Evolutionary conservation across 2,888 invertebrate species (phyloP).

Genomic region (Drosophila percnosoma): DNA sequence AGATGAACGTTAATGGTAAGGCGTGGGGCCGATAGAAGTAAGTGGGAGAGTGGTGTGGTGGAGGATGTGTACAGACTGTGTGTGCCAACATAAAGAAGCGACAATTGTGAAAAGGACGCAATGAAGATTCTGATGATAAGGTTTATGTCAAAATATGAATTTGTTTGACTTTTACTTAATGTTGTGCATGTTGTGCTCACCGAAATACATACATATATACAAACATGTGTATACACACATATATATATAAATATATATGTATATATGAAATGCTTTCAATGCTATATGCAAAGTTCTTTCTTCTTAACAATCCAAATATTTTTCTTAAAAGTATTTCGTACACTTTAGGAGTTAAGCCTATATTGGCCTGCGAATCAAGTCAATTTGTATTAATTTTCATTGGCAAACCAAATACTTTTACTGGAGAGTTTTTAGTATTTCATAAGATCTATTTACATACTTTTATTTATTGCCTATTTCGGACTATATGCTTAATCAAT

Average conservation of each 20-base stretch:
- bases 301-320: not conserved
- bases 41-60: not conserved
- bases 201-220: not conserved
- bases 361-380: not conserved
- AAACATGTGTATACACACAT: not conserved
- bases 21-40: not conserved
- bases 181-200: constrained; percentile 4
- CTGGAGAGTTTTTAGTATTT: not conserved
- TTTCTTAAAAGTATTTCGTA: not conserved
- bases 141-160: constrained; percentile 14
- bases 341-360: not conserved
- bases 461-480: too few species aligned
- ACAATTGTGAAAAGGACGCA: constrained; percentile 51
- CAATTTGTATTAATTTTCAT: not conserved
- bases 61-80: not conserved
- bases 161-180: constrained; percentile 10
- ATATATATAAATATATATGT: not conserved
- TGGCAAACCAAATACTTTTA: not conserved
- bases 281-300: not conserved
- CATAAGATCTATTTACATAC: too few species aligned
- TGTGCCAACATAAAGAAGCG: constrained; percentile 51
- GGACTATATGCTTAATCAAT: too few species aligned
- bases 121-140: constrained; percentile 51
- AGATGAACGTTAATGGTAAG: not conserved
- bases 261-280: not conserved